Evolutionary conservation across 2,797 vertebrate species (phyloP).

Genomic region (Todus mexicanus): DNA sequence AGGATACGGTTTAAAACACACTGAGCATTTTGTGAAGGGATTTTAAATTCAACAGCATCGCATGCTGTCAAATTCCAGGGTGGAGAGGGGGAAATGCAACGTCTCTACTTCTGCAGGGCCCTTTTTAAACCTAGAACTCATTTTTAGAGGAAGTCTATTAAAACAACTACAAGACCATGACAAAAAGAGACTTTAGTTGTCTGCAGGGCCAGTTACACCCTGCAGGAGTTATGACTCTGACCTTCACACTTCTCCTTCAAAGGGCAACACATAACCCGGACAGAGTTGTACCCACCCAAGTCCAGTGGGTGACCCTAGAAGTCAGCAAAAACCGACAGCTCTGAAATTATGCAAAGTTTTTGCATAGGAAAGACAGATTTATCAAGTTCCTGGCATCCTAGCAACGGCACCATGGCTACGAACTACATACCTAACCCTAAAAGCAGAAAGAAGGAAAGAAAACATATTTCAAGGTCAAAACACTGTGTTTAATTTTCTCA

Average conservation of each 20-base stretch:
- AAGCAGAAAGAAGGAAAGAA: fast-evolving
- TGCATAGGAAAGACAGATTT: background rate
- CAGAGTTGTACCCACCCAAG: background rate
- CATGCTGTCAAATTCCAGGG: background rate
- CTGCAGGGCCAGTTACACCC: background rate
- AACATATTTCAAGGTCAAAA: background rate
- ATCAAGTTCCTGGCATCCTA: background rate
- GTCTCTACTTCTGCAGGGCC: background rate
- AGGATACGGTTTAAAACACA: background rate
- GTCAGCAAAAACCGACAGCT: background rate
- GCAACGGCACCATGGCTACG: background rate
- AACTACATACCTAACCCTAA: background rate
- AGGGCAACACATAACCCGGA: background rate
- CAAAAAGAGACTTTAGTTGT: background rate
- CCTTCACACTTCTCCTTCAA: background rate
- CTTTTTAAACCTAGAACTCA: background rate
- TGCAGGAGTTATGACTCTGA: background rate
- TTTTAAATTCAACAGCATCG: background rate
- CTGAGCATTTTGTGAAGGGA: background rate
- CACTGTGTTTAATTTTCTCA: background rate
- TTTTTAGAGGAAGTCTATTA: background rate
- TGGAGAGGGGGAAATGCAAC: background rate
- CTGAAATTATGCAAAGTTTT: background rate
- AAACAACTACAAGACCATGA: background rate
- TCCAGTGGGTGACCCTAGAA: background rate